Evolutionary conservation across 2,888 invertebrate genomes (phyloP), one percentile per base, ranked within the genome.

Genomic region (Morinoia aosen): DNA sequence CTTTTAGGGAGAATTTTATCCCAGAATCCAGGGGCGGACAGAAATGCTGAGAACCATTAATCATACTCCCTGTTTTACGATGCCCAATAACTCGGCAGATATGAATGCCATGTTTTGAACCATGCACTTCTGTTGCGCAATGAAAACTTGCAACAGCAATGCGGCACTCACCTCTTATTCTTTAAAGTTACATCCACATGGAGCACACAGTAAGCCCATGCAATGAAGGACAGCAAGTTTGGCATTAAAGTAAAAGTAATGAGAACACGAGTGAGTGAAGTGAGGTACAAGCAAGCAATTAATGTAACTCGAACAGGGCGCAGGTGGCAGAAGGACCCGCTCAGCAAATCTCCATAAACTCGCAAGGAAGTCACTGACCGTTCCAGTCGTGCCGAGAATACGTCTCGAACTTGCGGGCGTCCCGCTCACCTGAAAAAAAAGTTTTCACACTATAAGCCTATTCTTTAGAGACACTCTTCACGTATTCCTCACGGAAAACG

Each of bases 341-440:
- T 76, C 76, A 76, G 76, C 33, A 76, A 48, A 76, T 76, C 33
- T 76, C 76, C 25, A 76, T 57, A 33, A 57, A 57, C 93, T 93
- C 93, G 25, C 12, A 57, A 93, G 57, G 93, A 56, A 93, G 25
- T 93, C 56, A 93, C 93, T 93, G 93, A 93, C 93, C 93, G 93
- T 93, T 93, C 93, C 93, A 93, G 93, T 57, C 93, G 93, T 93
- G 93, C 33, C 48, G 93, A 48, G 93, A 57, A 33, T 57, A 93
- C 48, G 93, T 57, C 93, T 93, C 93, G 93, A 93, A 93, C 57
- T 93, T 93, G 56, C 93, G 93, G 56, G 93, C 56, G 57, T 57
- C 57, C 33, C 93, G 93, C 93, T 93, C 93, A 93, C 93, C 93
- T 93, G 93, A 10, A 57, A 16, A 57, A 90, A 40, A 90, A 8